A percentile compares a stretch with the other conserved stretches of the same genome.
These are phyloP conservation scores for Protonemura montana DNA, from an alignment of 2,888 invertebrate species.

Conservation along the genomic window DNA sequence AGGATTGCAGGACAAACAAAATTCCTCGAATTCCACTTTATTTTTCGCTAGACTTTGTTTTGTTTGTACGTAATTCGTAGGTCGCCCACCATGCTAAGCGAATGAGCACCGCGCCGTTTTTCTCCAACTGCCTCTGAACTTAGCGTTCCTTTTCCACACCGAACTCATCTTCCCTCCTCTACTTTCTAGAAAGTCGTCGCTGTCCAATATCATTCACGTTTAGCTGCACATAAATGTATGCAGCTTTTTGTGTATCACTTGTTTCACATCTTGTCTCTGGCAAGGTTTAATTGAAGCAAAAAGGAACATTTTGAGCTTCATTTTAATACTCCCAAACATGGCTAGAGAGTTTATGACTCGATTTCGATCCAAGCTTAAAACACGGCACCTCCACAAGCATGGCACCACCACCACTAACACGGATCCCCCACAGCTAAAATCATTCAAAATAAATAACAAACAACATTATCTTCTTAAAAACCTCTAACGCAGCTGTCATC, in stretches of 20 bases:
- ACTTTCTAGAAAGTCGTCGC: background rate
- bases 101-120: background rate
- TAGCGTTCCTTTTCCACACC: background rate
- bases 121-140: background rate
- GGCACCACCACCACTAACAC: background rate
- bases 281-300: background rate
- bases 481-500: no score
- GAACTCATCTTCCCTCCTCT: background rate
- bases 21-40: conserved; percentile 1
- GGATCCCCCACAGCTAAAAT: background rate
- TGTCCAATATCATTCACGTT: background rate
- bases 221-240: background rate
- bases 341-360: background rate
- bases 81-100: background rate
- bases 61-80: background rate
- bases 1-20: background rate
- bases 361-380: background rate
- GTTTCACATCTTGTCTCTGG: background rate
- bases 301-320: background rate
- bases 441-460: no score
- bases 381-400: background rate
- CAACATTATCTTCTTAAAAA: no score
- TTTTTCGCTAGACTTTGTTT: background rate
- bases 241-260: background rate
- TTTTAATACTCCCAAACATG: background rate